Evolutionary conservation across 2,888 invertebrate genomes (phyloP).

Genomic region (Linnaemya vulpina): DNA sequence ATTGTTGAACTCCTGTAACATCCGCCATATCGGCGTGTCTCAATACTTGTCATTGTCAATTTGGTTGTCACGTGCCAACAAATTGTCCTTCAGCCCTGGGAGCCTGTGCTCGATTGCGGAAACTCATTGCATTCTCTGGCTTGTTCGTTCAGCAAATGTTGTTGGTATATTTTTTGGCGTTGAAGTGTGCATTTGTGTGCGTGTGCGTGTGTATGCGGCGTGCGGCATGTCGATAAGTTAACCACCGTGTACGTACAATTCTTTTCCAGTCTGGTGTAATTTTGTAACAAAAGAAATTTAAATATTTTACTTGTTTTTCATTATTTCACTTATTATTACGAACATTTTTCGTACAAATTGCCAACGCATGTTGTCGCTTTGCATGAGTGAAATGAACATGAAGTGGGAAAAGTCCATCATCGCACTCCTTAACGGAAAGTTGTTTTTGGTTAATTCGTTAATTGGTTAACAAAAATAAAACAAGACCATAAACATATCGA

Average conservation of each 20-base stretch:
- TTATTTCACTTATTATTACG: slow-evolving; percentile 58
- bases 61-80: slow-evolving; percentile 82
- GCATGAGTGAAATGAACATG: slow-evolving; percentile 63
- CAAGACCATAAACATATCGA: slow-evolving; percentile 44
- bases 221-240: slow-evolving; percentile 69
- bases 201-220: slow-evolving; percentile 43
- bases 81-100: slow-evolving; percentile 78
- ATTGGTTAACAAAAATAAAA: slow-evolving; percentile 60
- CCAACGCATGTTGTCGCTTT: slow-evolving; percentile 69
- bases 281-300: slow-evolving; percentile 63
- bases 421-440: slow-evolving; percentile 29
- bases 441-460: slow-evolving; percentile 68
- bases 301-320: slow-evolving; percentile 65
- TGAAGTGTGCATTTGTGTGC: slow-evolving; percentile 17
- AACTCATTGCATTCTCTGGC: not conserved
- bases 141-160: not conserved
- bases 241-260: slow-evolving; percentile 44
- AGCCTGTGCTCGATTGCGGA: not conserved
- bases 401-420: slow-evolving; percentile 38
- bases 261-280: not conserved
- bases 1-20: slow-evolving; percentile 11
- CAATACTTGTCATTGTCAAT: slow-evolving; percentile 53
- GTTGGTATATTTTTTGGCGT: not conserved
- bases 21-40: not conserved
- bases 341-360: slow-evolving; percentile 61